Evolutionary conservation across 1,140 invertebrate genomes (phyloP).

Genomic region (Cydia strobilella): DNA sequence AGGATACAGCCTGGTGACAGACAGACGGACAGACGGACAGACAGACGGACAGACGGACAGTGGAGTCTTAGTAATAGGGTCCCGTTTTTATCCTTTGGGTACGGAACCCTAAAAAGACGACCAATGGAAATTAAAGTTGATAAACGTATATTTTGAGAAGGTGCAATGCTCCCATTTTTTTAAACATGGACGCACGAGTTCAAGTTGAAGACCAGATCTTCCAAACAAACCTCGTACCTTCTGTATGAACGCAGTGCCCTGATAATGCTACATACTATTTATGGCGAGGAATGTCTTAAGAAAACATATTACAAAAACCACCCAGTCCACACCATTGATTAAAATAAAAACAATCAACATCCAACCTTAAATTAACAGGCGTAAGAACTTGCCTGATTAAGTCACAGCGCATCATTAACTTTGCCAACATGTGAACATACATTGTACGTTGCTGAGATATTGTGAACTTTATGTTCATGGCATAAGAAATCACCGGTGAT

Average conservation of each 20-base stretch:
- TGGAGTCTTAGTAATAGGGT: too few relatives aligned
- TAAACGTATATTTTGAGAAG: not conserved
- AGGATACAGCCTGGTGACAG: too few relatives aligned
- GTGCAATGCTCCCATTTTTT: not conserved
- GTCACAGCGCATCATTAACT: slow-evolving; percentile 6
- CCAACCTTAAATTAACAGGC: slow-evolving; percentile 20
- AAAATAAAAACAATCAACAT: slow-evolving; percentile 17
- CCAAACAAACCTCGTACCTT: slow-evolving; percentile 9
- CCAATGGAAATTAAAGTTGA: not conserved
- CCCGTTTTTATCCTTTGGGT: too few relatives aligned
- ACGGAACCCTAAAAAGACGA: too few relatives aligned
- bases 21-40: too few relatives aligned
- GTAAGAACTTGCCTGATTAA: slow-evolving; percentile 9
- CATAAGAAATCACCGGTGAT: slow-evolving; percentile 14
- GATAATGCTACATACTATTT: slow-evolving; percentile 65
- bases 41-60: too few relatives aligned
- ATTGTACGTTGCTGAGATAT: slow-evolving; percentile 6
- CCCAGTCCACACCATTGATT: not conserved
- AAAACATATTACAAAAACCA: slow-evolving; percentile 58
- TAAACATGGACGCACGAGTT: not conserved
- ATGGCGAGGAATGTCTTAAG: slow-evolving; percentile 73
- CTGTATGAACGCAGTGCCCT: slow-evolving; percentile 35
- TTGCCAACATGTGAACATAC: slow-evolving; percentile 23
- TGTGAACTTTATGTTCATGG: slow-evolving; percentile 19
- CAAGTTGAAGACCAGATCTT: not conserved